Percentiles rank a stretch among this genome's conserved stretches.
phyloP scores from a whole-genome alignment of 2,888 invertebrate species.

The Zygaena filipendulae region DNA sequence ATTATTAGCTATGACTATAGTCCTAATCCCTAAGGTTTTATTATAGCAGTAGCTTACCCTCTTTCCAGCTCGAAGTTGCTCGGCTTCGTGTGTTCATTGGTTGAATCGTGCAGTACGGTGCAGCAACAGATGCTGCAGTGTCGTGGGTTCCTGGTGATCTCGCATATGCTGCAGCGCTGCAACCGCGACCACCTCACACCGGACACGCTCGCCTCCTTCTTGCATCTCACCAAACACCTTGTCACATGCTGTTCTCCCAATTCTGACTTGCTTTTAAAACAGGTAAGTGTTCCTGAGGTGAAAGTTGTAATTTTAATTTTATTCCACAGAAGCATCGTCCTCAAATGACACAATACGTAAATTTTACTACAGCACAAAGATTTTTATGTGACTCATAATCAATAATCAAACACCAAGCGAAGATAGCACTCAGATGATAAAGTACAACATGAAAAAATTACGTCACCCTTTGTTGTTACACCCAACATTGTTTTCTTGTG shows the following conservation, averaged over 20 bases:
- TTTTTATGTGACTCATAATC: too few species aligned
- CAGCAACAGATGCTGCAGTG: conserved; percentile 99
- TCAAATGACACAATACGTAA: too few species aligned
- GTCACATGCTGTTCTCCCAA: conserved; percentile 94
- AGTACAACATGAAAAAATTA: too few species aligned
- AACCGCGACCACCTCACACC: conserved; percentile 93
- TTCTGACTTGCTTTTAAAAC: conserved; percentile 90
- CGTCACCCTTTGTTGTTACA: too few species aligned
- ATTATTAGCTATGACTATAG: too few species aligned
- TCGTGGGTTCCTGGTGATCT: conserved; percentile 97
- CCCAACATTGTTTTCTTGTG: too few species aligned
- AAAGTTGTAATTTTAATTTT: conserved; percentile 1
- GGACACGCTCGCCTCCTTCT: conserved; percentile 92
- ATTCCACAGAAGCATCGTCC: too few species aligned
- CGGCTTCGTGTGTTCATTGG: conserved; percentile 96
- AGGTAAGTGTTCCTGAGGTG: conserved; percentile 69
- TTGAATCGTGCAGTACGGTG: conserved; percentile 96
- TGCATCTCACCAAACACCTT: conserved; percentile 91
- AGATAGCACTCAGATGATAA: too few species aligned
- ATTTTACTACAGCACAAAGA: too few species aligned
- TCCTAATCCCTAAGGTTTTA: too few species aligned
- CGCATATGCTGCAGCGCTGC: conserved; percentile 94
- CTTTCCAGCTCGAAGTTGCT: conserved; percentile 88
- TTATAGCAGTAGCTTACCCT: too few species aligned
- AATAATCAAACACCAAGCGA: too few species aligned